Base-by-base conservation (phyloP, 2,797 vertebrate genomes). In the Carcharodon carcharias region DNA sequence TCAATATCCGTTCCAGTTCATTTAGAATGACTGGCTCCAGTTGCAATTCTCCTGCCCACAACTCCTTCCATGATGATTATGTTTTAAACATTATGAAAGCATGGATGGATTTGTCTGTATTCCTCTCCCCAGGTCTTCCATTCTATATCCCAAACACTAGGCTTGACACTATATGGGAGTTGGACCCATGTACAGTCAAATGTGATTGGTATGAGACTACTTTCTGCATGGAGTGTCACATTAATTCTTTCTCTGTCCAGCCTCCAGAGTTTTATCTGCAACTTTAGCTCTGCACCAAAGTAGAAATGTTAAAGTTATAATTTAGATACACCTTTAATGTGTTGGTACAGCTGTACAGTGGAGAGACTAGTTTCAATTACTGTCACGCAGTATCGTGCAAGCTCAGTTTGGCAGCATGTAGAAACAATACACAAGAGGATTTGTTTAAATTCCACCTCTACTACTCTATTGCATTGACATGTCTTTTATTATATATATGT, bases 281-380 rank as follows among this genome's bases (percentile, higher is more conserved):
- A 23, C n/a, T 45, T 93, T 67, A 93, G 40, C n/a, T 67, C 63
- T n/a, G 16, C 7, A 65, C 23, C 61, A 67, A 67, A 40, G 21
- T 67, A 67, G 61, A 93, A 93, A 93, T 67, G 26, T n/a, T 8
- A 2, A 63, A 16, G 56, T 67, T 93, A 26, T 45, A 93, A 16
- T 67, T 67, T 67, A 21, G 35, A 92, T n/a, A 45, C 8, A 31
- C 21, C 82, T 45, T 93, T 67, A 93, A 93, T 93, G n/a, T 67
- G 61, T 40, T 93, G 91, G 91, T 93, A n/a, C 63, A 93, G n/a
- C 91, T 67, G 65, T 23, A 45, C 40, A 11, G 61, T 93, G 63
- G n/a, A 93, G 61, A 93, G 63, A 67, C 16, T 63, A 93, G 61
- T 93, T 93, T 67, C 91, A 93, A 93, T 93, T 67, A 93, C 91